phyloP scores from a whole-genome alignment of 2,113 vertebrate species.

The Noctilio leporinus region DNA sequence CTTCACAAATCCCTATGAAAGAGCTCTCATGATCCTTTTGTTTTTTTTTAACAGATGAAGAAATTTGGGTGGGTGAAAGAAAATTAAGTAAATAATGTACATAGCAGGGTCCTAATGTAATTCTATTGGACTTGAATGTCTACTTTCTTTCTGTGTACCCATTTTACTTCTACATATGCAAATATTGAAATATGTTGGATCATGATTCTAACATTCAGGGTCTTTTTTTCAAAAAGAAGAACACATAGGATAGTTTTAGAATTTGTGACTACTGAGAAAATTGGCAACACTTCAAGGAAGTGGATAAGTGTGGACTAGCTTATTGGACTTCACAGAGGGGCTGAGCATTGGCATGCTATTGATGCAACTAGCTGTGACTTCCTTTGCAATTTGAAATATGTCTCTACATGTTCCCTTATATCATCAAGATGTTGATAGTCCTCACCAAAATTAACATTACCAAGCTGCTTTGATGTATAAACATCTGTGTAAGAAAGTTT shows the following conservation, averaged over 20 bases:
- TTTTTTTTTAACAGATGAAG: neutral
- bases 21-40: neutral
- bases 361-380: neutral
- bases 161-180: neutral
- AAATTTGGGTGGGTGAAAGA: neutral
- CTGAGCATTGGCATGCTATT: accelerated
- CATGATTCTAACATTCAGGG: neutral
- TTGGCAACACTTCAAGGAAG: neutral
- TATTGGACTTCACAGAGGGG: neutral
- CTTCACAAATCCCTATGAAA: neutral
- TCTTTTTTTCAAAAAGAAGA: neutral
- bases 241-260: neutral
- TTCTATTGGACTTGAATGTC: neutral
- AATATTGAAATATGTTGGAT: neutral
- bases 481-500: neutral
- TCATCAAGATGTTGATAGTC: neutral
- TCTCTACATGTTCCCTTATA: neutral
- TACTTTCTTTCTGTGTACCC: neutral
- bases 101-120: neutral
- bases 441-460: neutral
- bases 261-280: neutral
- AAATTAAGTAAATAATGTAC: neutral
- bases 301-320: neutral
- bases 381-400: neutral
- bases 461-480: neutral